Evolutionary conservation across 2,888 invertebrate species (phyloP), one percentile per base, ranked within the genome.

Genomic region (Protophormia terraenovae): DNA sequence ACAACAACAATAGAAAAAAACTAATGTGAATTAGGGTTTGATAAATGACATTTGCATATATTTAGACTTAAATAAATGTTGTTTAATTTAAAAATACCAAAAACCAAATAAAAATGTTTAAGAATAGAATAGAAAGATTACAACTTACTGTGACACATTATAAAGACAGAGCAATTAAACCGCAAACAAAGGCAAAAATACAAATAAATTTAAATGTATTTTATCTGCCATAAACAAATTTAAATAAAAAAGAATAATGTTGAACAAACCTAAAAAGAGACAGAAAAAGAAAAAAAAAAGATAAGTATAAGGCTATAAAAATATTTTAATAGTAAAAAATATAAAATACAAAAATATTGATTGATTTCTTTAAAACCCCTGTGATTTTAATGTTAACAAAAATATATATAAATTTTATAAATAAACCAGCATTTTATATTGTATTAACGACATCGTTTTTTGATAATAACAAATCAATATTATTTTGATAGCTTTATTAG

Each of bases 1-100:
- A n/a, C n/a, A n/a, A n/a, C n/a, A n/a, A n/a, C n/a, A n/a, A n/a
- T n/a, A n/a, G n/a, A n/a, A n/a, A n/a, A n/a, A 66, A 66, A 45
- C 55, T 76, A 66, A 67, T 58, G 66, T 60, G 62, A 71, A 78
- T 62, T 60, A 62, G 27, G 53, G 32, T 64, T 60, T 79, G 78
- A 79, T 79, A 79, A 71, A 79, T 79, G 71, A 62, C 24, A 69
- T 60, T 78, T 78, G 47, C 47, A 69, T 27, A 71, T 50, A 71
- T 62, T 79, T 71, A 71, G 78, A 79, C 62, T 41, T 45, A 71
- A 79, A 71, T 79, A 71, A 79, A 71, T 78, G 71, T 71, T 78
- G 50, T 71, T 69, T 71, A 47, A 78, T 50, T 62, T 69, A 14
- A 64, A 50, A 38, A 22, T 8, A 32, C 32, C 8, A 32, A 32